Percentiles rank a stretch among this genome's conserved stretches.
Evolutionary conservation across 2,888 invertebrate genomes (phyloP).

Genomic region (Baccha elongata): DNA sequence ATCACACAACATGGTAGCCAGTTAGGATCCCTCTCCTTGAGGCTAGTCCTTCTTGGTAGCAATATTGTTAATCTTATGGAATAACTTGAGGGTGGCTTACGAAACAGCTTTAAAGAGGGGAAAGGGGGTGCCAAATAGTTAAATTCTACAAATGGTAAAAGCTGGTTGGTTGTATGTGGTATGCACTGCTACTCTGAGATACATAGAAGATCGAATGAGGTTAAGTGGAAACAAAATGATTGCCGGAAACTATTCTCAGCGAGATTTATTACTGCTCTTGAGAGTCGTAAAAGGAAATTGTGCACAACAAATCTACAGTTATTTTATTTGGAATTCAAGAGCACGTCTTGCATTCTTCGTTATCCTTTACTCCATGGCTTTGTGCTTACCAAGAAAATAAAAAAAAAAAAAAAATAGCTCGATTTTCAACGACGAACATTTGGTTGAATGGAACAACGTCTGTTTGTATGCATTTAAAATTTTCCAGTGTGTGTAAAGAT

Average conservation of each 20-base stretch:
- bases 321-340: constrained; percentile 74
- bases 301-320: constrained; percentile 78
- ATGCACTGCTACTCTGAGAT: neutral
- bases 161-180: constrained; percentile 2
- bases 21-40: constrained; percentile 47
- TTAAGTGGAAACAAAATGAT: constrained; percentile 75
- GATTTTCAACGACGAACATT: constrained; percentile 30
- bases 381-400: neutral
- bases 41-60: constrained; percentile 20
- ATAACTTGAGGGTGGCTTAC: constrained; percentile 19
- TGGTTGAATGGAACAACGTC: neutral
- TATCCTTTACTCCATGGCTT: constrained; percentile 59
- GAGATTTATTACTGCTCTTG: constrained; percentile 82
- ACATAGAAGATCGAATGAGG: constrained; percentile 63
- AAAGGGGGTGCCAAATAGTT: constrained; percentile 35
- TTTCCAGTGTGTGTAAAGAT: neutral
- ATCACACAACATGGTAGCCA: constrained; percentile 69
- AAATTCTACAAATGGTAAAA: constrained; percentile 49
- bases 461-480: neutral
- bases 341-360: constrained; percentile 67
- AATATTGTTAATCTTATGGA: constrained; percentile 44
- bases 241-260: constrained; percentile 82
- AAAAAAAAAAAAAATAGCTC: constrained; percentile 50
- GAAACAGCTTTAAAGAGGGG: neutral
- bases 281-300: constrained; percentile 82